Evolutionary conservation across 2,797 vertebrate species (phyloP), one percentile per base, ranked within the genome.

Genomic region (Staurois parvus): DNA sequence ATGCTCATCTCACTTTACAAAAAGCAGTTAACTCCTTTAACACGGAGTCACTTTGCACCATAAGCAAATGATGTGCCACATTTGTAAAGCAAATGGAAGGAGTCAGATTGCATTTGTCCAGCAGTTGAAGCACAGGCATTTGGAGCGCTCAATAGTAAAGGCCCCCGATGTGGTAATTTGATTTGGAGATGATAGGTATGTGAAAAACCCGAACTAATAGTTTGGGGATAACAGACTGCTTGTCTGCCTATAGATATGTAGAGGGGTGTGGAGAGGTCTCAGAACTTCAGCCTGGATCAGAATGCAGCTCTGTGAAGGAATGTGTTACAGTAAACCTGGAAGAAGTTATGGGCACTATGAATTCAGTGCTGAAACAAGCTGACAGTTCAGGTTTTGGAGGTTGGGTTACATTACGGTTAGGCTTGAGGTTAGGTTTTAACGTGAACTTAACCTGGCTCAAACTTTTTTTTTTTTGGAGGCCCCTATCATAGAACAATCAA

Each of bases 11-110:
- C 4, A 4, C 48, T 6, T 19, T 52, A 19, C 15, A 52, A 52
- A 52, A 52, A 17, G 48, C 15, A 17, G 48, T 66, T 28, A 11
- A 34, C 69, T 6, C 4, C 9, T 12, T 24, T 42, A 72, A 72
- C 29, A 34, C 7, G 15, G 32, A 21, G 64, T 79, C 29, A 79
- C 67, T 37, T n/a, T 12, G 15, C 34, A 37, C 34, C 59, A 68
- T 32, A 68, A 48, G 37, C 59, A 79, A 67, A 79, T 45, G 37
- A 62, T 48, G 62, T 28, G 13, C 76, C 19, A 66, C 19, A 66
- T 68, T 8, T 69, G n/a, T 11, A 69, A 29, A 79, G 28, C 77
- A 79, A 79, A 79, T 79, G 77, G 66, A 48, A 21, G 30, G 77
- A 48, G n/a, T 79, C 28, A 69, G 21, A 69, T 52, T 79, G 40